Evolutionary conservation across 1,140 invertebrate species (phyloP), one percentile per base, ranked within the genome.

Genomic region (Stegodyphus dumicola): DNA sequence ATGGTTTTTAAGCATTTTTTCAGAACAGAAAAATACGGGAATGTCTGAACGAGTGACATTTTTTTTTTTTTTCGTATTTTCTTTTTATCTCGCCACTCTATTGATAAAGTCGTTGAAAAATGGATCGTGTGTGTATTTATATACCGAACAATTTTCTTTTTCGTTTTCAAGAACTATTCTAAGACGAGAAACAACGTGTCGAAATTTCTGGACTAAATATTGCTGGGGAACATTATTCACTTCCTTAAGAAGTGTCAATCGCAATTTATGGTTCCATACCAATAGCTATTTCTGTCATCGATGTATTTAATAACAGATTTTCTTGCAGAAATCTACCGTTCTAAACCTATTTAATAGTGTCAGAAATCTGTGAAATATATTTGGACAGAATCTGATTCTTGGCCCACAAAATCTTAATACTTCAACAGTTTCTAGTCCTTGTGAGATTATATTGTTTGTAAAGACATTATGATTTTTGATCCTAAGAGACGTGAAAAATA

Each of bases 1-100:
- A 77, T 77, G 75, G 75, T 77, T 77, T 77, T 77, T 77, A 77
- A 77, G 75, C n/a, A 51, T 51, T 10, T 9, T 56, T 5, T 17
- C 13, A 60, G 56, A 64, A 56, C 54, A 76, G 73, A 76, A 17
- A 77, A 66, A 77, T 77, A 60, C 18, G 11, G 56, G 60, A 17
- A 77, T 65, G 54, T 77, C 49, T 49, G 56, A 60, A 11, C 9
- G 15, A 15, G 56, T 11, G 69, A 71, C 69, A 71, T 11, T 13
- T 60, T 60, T 77, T 33, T 33, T 11, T 13, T 60, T 60, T 77
- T 33, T 33, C 33, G 1, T 33, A 33, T 33, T 33, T 33, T 33
- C 33, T 33, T 33, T 33, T 33, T 33, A 33, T 77, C 54, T 66
- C 48, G n/a, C 56, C 65, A 65, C 48, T 33, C 15, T 60, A 4